These are phyloP conservation scores for Hypsopygia costalis DNA, from an alignment of 2,888 invertebrate genomes.

Conservation along the genomic window DNA sequence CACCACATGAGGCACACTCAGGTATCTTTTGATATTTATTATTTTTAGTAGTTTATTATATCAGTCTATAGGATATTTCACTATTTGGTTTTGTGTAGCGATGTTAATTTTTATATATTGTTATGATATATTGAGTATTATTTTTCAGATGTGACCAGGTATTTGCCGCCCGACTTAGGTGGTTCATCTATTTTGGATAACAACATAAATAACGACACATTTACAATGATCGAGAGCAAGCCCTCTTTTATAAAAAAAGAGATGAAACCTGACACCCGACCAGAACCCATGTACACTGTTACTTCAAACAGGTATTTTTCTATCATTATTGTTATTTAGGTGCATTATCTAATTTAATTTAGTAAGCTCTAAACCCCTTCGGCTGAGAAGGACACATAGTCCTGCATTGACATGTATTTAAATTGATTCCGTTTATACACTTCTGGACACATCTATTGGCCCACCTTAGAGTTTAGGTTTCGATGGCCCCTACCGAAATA, in stretches of 20 bases:
- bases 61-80: too few species aligned
- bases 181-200: slow-evolving; percentile 43
- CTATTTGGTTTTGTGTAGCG: too few species aligned
- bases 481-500: too few species aligned
- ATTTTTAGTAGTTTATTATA: not conserved
- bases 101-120: too few species aligned
- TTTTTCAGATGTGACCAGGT: slow-evolving; percentile 39
- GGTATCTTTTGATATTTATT: slow-evolving; percentile 26
- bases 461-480: too few species aligned
- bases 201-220: slow-evolving; percentile 34
- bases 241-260: slow-evolving; percentile 51
- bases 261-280: slow-evolving; percentile 42
- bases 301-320: slow-evolving; percentile 57
- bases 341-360: too few species aligned
- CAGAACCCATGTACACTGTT: slow-evolving; percentile 58
- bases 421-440: too few species aligned
- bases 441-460: too few species aligned
- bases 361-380: too few species aligned
- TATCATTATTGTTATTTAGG: not conserved
- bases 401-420: too few species aligned
- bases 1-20: slow-evolving; percentile 14
- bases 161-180: slow-evolving; percentile 33
- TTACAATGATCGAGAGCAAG: slow-evolving; percentile 61
- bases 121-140: too few species aligned
- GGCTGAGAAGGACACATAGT: too few species aligned